A percentile compares a stretch with the other conserved stretches of the same genome.
Evolutionary conservation across 2,888 invertebrate species (phyloP).

Genomic region (Helleia helle): DNA sequence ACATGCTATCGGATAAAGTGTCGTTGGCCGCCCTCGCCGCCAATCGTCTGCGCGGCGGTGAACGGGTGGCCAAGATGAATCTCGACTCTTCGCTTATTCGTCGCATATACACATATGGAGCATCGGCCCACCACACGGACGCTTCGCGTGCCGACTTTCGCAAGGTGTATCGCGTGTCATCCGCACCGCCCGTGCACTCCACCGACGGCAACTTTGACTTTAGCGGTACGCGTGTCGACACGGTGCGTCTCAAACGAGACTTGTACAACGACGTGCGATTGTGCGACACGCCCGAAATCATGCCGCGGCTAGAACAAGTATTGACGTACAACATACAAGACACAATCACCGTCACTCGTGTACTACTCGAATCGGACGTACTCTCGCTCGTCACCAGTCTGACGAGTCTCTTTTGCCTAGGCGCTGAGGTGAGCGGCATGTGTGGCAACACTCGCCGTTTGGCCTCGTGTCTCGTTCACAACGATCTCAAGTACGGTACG

Average conservation of each 20-base stretch:
- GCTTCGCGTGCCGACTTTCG: conserved; percentile 3
- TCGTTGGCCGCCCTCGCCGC: conserved; percentile 6
- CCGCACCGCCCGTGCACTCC: conserved; percentile 3
- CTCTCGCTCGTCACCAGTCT: conserved; percentile 1
- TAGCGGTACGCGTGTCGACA: neutral
- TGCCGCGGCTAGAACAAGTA: conserved; percentile 5
- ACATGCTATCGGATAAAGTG: conserved; percentile 3
- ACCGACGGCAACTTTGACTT: conserved; percentile 3
- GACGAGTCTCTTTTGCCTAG: conserved; percentile 1
- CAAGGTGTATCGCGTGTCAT: too few species aligned
- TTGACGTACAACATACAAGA: conserved; percentile 5
- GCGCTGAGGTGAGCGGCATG: conserved; percentile 7
- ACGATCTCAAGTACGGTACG: conserved; percentile 1
- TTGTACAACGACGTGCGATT: conserved; percentile 3
- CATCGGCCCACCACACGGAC: conserved; percentile 11
- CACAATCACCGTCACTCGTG: conserved; percentile 8
- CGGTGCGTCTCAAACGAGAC: too few species aligned
- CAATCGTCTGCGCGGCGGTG: conserved; percentile 5
- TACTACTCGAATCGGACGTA: conserved; percentile 6
- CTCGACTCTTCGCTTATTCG: neutral
- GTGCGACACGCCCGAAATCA: conserved; percentile 5
- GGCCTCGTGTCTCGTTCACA: conserved; percentile 2
- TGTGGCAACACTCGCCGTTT: conserved; percentile 4
- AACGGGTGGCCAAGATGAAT: conserved; percentile 3
- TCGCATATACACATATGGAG: conserved; percentile 9